A percentile compares a stretch with the other conserved stretches of the same genome.
These are phyloP conservation scores for Caenorhabditis angaria DNA, from an alignment of 2,888 invertebrate genomes.

Conservation along the genomic window DNA sequence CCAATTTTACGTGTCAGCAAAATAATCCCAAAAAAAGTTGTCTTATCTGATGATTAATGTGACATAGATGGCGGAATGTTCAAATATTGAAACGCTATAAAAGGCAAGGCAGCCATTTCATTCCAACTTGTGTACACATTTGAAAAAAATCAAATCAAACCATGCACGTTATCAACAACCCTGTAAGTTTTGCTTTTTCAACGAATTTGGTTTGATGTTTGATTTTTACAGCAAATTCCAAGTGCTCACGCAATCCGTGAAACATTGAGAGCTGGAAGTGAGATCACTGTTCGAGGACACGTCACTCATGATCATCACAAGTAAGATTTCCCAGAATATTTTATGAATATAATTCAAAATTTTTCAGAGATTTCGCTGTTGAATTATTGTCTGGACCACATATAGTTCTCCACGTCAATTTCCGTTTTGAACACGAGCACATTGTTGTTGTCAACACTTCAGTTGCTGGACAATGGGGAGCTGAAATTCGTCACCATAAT, in stretches of 20 bases:
- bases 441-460: constrained; percentile 49
- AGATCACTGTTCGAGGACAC: constrained; percentile 50
- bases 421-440: constrained; percentile 58
- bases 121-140: not conserved
- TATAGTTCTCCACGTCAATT: constrained; percentile 59
- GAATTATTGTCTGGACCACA: constrained; percentile 62
- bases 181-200: constrained; percentile 32
- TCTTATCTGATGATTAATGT: constrained; percentile 2
- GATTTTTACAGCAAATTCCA: constrained; percentile 42
- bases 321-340: constrained; percentile 15
- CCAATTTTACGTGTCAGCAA: not conserved
- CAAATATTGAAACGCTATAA: not conserved
- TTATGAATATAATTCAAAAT: not conserved
- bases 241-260: constrained; percentile 47
- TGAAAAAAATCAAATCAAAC: not conserved
- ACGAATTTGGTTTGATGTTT: not conserved
- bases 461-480: constrained; percentile 48
- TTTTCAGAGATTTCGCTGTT: constrained; percentile 51
- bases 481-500: constrained; percentile 55
- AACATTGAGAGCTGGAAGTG: constrained; percentile 41
- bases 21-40: not conserved
- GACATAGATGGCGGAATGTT: not conserved
- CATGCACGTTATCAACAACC: constrained; percentile 52
- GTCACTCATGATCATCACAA: constrained; percentile 54
- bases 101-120: too few species aligned